A percentile compares a stretch with the other conserved stretches of the same genome.
phyloP scores from a whole-genome alignment of 2,797 vertebrate genomes.

The Agapornis canus region DNA sequence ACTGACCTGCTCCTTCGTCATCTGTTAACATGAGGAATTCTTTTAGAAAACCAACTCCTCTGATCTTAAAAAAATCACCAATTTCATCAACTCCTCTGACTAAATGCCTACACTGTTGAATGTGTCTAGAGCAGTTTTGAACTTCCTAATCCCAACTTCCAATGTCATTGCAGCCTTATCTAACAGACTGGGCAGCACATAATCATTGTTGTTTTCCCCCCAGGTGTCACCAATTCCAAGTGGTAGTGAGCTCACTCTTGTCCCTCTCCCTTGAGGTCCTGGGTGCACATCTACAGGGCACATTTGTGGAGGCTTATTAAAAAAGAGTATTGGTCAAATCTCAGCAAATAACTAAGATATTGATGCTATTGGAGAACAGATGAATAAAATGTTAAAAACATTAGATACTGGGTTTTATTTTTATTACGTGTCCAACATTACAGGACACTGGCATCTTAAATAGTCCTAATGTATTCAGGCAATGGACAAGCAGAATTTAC shows the following conservation, averaged over 20 bases:
- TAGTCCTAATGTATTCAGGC: neutral
- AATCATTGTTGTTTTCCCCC: neutral
- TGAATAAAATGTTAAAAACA: neutral
- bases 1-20: neutral
- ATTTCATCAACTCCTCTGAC: neutral
- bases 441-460: neutral
- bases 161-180: neutral
- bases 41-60: neutral
- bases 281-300: neutral
- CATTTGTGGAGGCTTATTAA: neutral
- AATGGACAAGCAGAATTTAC: neutral
- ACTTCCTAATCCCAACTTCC: neutral
- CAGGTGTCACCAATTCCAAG: neutral
- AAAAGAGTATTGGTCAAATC: neutral
- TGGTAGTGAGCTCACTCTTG: neutral
- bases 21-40: neutral
- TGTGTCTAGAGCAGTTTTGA: neutral
- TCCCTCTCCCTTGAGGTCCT: neutral
- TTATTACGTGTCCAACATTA: neutral
- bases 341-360: neutral
- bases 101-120: neutral
- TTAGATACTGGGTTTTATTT: neutral
- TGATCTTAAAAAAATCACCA: neutral
- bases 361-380: neutral
- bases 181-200: neutral